Conservation (phyloP, 1,140 invertebrate genomes). For the Penaeus chinensis region DNA sequence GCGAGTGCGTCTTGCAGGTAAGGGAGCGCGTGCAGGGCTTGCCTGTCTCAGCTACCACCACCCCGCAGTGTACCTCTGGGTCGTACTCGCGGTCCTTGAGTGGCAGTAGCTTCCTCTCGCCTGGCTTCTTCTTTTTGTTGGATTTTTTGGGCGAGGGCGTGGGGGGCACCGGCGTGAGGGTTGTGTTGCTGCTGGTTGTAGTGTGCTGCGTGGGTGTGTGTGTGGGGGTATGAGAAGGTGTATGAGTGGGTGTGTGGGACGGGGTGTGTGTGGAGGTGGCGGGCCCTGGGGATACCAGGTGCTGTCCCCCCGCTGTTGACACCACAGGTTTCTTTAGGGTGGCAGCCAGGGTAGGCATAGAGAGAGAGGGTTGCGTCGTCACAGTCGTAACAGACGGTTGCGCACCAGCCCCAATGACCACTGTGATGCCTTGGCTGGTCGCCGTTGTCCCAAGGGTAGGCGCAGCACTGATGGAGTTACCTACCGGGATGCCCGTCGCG, state of each 20-base stretch:
- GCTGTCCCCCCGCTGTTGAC: conserved; percentile 37
- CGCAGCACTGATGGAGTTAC: conserved; percentile 36
- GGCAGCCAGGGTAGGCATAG: conserved; percentile 48
- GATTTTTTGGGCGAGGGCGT: conserved; percentile 63
- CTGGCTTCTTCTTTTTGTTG: conserved; percentile 65
- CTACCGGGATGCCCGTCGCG: conserved; percentile 15
- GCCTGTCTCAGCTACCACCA: conserved; percentile 76
- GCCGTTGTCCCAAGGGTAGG: conserved; percentile 36
- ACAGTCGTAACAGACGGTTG: conserved; percentile 35
- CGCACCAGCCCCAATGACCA: conserved; percentile 57
- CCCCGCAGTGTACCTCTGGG: conserved; percentile 85
- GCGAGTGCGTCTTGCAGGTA: conserved; percentile 85
- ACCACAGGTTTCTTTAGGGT: conserved; percentile 60
- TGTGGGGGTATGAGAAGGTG: conserved; percentile 49
- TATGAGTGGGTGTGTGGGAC: conserved; percentile 44
- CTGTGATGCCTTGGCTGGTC: conserved; percentile 60
- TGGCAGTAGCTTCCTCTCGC: conserved; percentile 68
- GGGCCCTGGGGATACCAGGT: conserved; percentile 43
- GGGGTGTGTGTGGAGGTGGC: conserved; percentile 33
- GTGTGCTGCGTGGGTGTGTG: conserved; percentile 55
- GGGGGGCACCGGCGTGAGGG: conserved; percentile 39
- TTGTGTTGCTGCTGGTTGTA: conserved; percentile 39
- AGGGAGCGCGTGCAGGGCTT: conserved; percentile 84
- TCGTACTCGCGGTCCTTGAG: conserved; percentile 82
- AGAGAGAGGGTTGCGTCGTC: conserved; percentile 53